Evolutionary conservation across 2,888 invertebrate genomes (phyloP).

Genomic region (Tinea semifulvella): DNA sequence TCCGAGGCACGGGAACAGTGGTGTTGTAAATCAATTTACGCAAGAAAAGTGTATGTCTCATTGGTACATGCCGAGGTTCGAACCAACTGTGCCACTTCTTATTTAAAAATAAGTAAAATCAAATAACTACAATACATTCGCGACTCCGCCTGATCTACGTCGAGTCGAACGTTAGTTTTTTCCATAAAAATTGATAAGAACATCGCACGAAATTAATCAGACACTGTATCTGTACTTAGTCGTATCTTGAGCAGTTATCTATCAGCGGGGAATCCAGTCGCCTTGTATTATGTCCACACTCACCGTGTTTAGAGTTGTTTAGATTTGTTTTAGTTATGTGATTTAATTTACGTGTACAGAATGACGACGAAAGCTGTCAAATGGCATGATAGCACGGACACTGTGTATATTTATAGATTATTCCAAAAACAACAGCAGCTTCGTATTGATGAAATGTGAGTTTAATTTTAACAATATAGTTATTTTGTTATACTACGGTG

Average conservation of each 20-base stretch:
- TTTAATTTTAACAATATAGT: neutral
- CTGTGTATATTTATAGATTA: conserved; percentile 9
- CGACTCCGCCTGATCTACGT: neutral
- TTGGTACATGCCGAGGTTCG: too few species aligned
- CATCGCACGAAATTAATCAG: conserved; percentile 2
- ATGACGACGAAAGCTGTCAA: conserved; percentile 8
- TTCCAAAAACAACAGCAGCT: neutral
- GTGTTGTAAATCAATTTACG: too few species aligned
- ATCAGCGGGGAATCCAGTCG: neutral
- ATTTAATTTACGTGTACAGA: neutral
- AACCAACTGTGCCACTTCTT: too few species aligned
- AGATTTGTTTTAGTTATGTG: neutral
- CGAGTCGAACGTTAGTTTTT: neutral
- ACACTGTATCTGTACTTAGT: conserved; percentile 2
- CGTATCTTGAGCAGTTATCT: conserved; percentile 5
- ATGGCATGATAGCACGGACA: conserved; percentile 10
- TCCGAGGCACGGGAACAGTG: too few species aligned
- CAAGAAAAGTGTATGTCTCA: too few species aligned
- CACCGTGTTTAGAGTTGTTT: conserved; percentile 1
- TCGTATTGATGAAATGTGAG: conserved; percentile 2
- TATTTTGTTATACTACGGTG: too few species aligned
- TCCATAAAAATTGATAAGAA: conserved; percentile 6
- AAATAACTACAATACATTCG: too few species aligned
- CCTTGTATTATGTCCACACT: neutral
- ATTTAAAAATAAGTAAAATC: too few species aligned